Percentiles rank a stretch among this genome's conserved stretches.
These are phyloP conservation scores for Anisognathus igniventris DNA, from an alignment of 2,797 vertebrate genomes.

Conservation along the genomic window DNA sequence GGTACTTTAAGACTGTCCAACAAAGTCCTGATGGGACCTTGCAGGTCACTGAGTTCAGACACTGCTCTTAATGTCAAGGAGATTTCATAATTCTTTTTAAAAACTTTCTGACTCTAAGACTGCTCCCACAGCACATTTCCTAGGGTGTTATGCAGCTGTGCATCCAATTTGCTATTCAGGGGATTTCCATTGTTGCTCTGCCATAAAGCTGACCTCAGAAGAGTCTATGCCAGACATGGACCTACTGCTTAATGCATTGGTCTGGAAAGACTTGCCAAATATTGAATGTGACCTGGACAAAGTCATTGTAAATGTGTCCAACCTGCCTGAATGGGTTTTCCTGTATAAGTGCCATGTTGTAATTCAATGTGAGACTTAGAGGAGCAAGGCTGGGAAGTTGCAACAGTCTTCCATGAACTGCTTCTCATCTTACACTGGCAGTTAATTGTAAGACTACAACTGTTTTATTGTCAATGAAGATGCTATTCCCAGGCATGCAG, in stretches of 20 bases:
- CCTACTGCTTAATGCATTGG: not conserved
- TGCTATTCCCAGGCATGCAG: not conserved
- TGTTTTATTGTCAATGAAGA: not conserved
- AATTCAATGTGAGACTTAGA: not conserved
- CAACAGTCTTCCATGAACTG: not conserved
- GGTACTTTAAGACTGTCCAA: not conserved
- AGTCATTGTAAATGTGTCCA: not conserved
- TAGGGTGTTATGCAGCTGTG: not conserved
- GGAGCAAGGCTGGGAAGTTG: not conserved
- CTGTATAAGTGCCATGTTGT: not conserved
- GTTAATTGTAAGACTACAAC: not conserved
- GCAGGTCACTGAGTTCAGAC: not conserved
- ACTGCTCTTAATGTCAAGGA: not conserved
- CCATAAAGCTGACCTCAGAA: not conserved
- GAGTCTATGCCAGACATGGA: rapidly evolving
- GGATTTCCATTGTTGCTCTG: not conserved
- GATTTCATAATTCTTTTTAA: not conserved
- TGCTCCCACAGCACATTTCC: not conserved
- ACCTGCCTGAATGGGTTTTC: not conserved
- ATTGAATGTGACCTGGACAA: not conserved
- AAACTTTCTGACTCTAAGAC: not conserved
- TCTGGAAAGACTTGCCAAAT: not conserved
- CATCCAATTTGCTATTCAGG: not conserved
- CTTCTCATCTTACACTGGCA: not conserved
- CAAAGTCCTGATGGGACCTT: not conserved